Conservation (phyloP, 2,797 vertebrate genomes). For the Todus mexicanus region DNA sequence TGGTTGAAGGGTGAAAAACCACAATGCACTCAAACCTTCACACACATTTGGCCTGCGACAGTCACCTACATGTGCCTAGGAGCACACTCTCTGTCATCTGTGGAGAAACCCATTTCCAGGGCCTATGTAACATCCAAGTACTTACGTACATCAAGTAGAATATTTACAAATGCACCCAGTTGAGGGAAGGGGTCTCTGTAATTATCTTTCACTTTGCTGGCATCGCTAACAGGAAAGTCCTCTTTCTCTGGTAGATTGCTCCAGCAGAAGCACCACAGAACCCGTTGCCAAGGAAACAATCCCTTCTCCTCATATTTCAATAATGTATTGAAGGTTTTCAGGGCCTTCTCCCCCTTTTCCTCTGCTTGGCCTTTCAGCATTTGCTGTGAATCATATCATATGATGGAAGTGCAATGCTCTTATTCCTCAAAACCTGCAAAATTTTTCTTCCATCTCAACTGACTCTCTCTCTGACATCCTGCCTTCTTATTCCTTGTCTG, state of each 20-base stretch:
- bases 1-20: neutral
- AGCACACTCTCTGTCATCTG: neutral
- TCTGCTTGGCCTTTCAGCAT: slow-evolving; percentile 52
- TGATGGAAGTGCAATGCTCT: neutral
- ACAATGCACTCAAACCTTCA: neutral
- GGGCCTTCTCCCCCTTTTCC: slow-evolving; percentile 13
- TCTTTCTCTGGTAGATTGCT: slow-evolving; percentile 61
- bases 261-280: slow-evolving; percentile 54
- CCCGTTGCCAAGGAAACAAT: slow-evolving; percentile 75
- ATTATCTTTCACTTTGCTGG: slow-evolving; percentile 63
- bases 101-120: neutral
- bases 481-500: neutral
- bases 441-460: neutral
- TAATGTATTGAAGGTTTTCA: slow-evolving; percentile 57
- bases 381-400: neutral
- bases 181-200: slow-evolving; percentile 31
- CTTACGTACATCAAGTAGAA: neutral
- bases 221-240: slow-evolving; percentile 61
- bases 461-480: neutral
- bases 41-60: neutral
- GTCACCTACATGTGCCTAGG: neutral
- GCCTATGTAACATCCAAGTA: neutral
- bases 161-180: neutral
- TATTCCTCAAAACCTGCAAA: neutral
- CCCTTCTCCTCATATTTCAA: slow-evolving; percentile 53